phyloP scores from a whole-genome alignment of 1,140 invertebrate species.

The Arion vulgaris region DNA sequence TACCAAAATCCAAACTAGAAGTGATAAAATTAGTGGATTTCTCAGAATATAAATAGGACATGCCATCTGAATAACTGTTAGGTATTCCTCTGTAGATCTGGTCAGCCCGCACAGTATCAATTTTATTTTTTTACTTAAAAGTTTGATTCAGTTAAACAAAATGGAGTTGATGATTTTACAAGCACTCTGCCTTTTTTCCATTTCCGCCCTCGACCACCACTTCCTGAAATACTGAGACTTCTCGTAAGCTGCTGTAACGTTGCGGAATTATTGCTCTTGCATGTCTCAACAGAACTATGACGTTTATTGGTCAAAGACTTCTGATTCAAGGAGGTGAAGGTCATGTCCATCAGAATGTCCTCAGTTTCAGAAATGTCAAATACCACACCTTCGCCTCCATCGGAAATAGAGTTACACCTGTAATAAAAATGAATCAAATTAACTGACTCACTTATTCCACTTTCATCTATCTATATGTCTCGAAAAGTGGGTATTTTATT shows the following conservation, averaged over 20 bases:
- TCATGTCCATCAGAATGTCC: constrained; percentile 38
- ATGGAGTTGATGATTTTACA: not conserved
- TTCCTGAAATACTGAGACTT: constrained; percentile 35
- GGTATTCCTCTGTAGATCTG: not conserved
- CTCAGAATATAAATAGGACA: not conserved
- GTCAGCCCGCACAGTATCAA: not conserved
- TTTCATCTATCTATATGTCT: too few relatives aligned
- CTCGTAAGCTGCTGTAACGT: constrained; percentile 38
- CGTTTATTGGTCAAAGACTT: constrained; percentile 30
- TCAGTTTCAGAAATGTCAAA: constrained; percentile 40
- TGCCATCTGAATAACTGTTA: not conserved
- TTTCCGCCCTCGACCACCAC: constrained; percentile 16
- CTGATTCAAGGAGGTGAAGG: not conserved
- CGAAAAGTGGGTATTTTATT: too few relatives aligned
- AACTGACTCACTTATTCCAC: too few relatives aligned
- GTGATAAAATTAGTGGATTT: not conserved
- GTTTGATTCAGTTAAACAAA: constrained; percentile 1
- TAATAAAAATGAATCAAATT: not conserved
- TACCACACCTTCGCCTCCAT: constrained; percentile 49
- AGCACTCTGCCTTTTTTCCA: not conserved
- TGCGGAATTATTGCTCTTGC: not conserved
- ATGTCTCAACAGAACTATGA: constrained; percentile 32
- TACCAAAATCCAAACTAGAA: not conserved
- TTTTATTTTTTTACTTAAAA: not conserved
- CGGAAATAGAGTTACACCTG: constrained; percentile 55